Evolutionary conservation across 1,140 invertebrate genomes (phyloP), one percentile per base, ranked within the genome.

Genomic region (Magallana gigas): DNA sequence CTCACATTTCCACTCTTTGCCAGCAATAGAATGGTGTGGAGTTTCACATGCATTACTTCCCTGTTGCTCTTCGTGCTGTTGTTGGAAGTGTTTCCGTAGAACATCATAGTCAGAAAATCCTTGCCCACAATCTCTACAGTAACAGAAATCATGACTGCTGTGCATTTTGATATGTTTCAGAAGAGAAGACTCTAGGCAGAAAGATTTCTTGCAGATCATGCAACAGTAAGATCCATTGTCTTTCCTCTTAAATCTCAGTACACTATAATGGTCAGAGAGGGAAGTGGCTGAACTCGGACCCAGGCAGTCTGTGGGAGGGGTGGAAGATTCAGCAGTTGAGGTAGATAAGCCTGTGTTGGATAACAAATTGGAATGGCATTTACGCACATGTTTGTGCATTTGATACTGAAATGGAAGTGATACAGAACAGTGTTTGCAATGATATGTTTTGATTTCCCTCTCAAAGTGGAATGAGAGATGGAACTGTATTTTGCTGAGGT

Each of bases 141-240:
- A 96, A 96, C 98, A 99, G 7, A 98, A 98, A 94, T 99, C 99
- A 96, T 99, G 98, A 57, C 94, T 94, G 8, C 98, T 99, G 95
- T 99, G 99, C 83, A 99, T 99, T 90, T 98, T 97, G 94, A 99
- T 99, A 96, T 99, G 99, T 95, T 99, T 99, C 95, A 99, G 98
- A 83, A 99, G 96, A 95, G 99, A 99, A 91, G 98, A 99, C 88
- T 99, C 96, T 95, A 99, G 98, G 71, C 98, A 99, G 95, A 99
- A 99, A 95, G 99, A 98, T 94, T 98, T 97, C 95, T 98, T 98
- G 96, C 98, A 99, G 94, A 99, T 98, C 95, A 98, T 98, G 95
- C 98, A 99, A 59, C 86, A 86, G 81, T 91, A 92, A 89, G 92
- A 92, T 29, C 93, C 85, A 91, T 94, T 85, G 88, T 88, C 88